phyloP scores from a whole-genome alignment of 2,888 invertebrate species.

The Drosophila anomalata region DNA sequence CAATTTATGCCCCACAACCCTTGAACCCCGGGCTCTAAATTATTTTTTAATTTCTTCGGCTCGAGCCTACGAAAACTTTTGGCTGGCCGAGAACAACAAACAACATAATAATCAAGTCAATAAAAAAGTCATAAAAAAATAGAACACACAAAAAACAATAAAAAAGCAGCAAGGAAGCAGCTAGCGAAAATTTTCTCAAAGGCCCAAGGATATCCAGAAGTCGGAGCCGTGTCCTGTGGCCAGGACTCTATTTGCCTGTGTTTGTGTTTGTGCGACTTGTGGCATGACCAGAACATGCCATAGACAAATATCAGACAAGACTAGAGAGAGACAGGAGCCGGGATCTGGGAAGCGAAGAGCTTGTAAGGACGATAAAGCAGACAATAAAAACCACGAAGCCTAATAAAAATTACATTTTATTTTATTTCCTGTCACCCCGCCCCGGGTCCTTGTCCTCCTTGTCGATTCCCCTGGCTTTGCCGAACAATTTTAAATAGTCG shows the following conservation, averaged over 20 bases:
- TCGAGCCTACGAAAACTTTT: slow-evolving; percentile 62
- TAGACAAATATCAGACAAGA: slow-evolving; percentile 77
- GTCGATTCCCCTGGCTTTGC: slow-evolving; percentile 20
- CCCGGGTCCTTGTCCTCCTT: slow-evolving; percentile 16
- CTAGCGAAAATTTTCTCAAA: slow-evolving; percentile 60
- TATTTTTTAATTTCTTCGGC: slow-evolving; percentile 75
- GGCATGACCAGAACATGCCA: slow-evolving; percentile 69
- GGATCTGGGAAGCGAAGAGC: slow-evolving; percentile 39
- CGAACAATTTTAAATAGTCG: slow-evolving; percentile 67
- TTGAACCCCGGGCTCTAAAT: slow-evolving; percentile 61
- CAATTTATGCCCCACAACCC: slow-evolving; percentile 70
- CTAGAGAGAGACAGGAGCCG: slow-evolving; percentile 46
- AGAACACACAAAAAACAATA: slow-evolving; percentile 51
- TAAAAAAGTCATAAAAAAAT: slow-evolving; percentile 77
- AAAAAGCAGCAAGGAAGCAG: slow-evolving; percentile 49
- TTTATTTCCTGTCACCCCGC: slow-evolving; percentile 58
- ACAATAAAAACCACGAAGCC: slow-evolving; percentile 78
- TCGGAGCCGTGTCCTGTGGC: slow-evolving; percentile 50
- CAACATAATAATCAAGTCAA: slow-evolving; percentile 81
- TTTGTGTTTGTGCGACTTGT: slow-evolving; percentile 50
- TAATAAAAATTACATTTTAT: slow-evolving; percentile 80
- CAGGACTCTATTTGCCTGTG: slow-evolving; percentile 60
- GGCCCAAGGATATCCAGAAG: slow-evolving; percentile 42
- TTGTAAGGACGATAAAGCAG: slow-evolving; percentile 76
- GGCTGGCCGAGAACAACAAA: slow-evolving; percentile 65